A percentile compares a stretch with the other conserved stretches of the same genome.
Conservation (phyloP, 2,888 invertebrate genomes). For the Psylliodes chrysocephalus region DNA sequence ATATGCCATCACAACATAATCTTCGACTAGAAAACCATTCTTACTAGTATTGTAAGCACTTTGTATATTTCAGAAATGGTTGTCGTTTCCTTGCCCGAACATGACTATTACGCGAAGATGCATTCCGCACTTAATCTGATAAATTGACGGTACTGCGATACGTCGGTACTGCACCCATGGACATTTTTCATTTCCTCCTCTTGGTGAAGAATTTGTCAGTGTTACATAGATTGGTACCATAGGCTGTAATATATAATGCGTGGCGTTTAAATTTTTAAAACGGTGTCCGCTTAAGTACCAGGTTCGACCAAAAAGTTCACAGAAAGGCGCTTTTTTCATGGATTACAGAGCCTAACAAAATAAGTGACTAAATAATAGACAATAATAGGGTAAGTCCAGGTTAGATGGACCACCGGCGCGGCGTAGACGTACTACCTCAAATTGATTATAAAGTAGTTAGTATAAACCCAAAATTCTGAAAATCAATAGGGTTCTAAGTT, state of each 20-base stretch:
- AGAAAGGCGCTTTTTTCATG: no score
- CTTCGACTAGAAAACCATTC: conserved; percentile 11
- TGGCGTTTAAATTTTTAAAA: no score
- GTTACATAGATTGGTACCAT: not conserved
- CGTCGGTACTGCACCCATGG: conserved; percentile 39
- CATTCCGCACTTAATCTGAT: conserved; percentile 37
- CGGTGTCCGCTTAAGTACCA: no score
- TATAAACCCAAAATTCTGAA: no score
- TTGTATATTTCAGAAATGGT: conserved; percentile 36
- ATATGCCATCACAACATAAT: not conserved
- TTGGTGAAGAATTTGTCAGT: conserved; percentile 6
- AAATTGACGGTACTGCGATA: conserved; percentile 35
- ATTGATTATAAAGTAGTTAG: no score
- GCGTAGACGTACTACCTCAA: no score
- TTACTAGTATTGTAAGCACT: conserved; percentile 29
- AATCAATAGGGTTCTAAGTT: no score
- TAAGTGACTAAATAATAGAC: no score
- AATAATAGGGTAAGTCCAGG: no score
- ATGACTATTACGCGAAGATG: conserved; percentile 34
- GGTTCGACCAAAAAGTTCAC: no score
- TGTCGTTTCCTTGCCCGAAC: conserved; percentile 36
- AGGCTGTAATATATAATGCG: not conserved
- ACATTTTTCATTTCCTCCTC: conserved; percentile 34
- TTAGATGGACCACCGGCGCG: no score
- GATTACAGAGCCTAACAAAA: no score